A percentile compares a stretch with the other conserved stretches of the same genome.
phyloP scores from a whole-genome alignment of 2,888 invertebrate genomes.

The Sturmia bella region DNA sequence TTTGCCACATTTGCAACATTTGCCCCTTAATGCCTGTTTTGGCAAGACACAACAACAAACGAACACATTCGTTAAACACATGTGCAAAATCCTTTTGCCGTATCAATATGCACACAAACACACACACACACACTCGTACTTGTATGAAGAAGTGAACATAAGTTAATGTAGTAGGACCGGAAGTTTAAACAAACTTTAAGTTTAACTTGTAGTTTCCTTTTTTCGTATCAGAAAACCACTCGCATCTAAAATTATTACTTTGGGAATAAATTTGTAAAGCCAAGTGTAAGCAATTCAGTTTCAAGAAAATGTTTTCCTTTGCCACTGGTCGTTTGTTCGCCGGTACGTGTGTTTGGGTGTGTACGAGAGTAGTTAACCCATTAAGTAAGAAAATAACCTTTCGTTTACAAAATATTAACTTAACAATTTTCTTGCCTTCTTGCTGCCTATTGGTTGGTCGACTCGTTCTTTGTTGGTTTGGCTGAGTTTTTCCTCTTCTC shows the following conservation, averaged over 20 bases:
- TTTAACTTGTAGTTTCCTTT: slow-evolving; percentile 23
- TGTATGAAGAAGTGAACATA: background rate
- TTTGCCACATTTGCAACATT: slow-evolving; percentile 9
- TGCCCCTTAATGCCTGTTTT: slow-evolving; percentile 2
- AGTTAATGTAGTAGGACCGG: slow-evolving; percentile 25
- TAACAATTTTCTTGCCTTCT: slow-evolving; percentile 19
- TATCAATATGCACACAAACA: background rate
- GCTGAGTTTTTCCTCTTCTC: background rate
- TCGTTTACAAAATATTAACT: slow-evolving; percentile 42
- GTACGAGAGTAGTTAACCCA: slow-evolving; percentile 21
- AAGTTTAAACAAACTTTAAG: slow-evolving; percentile 30
- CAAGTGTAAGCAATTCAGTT: background rate
- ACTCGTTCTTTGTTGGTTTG: background rate
- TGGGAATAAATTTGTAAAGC: slow-evolving; percentile 9
- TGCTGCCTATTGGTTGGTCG: slow-evolving; percentile 3
- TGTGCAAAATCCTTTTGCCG: background rate
- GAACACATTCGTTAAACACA: slow-evolving; percentile 6
- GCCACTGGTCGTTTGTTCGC: slow-evolving; percentile 8
- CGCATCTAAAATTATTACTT: slow-evolving; percentile 4
- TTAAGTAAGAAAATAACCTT: slow-evolving; percentile 36
- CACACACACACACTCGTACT: too few species aligned
- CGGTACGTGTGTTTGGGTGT: too few species aligned
- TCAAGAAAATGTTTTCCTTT: slow-evolving; percentile 34
- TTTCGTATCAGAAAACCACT: slow-evolving; percentile 8
- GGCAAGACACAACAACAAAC: background rate